Evolutionary conservation across 2,797 vertebrate genomes (phyloP), one percentile per base, ranked within the genome.

Genomic region (Cossypha dichroa): DNA sequence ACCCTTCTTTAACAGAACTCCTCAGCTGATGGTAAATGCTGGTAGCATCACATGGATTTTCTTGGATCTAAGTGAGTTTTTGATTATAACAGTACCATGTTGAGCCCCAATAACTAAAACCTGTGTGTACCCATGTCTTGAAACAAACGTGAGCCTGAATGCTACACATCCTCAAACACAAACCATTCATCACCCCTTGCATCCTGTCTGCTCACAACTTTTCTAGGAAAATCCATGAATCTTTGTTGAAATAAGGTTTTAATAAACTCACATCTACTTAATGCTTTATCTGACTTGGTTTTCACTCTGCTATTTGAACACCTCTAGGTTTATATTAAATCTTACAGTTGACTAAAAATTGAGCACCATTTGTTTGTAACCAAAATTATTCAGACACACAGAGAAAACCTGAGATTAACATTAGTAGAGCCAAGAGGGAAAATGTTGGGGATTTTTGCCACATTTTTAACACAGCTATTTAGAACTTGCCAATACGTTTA

Each of bases 391-490:
- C 33, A 67, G 38, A 33, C 33, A 33, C 33, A 33, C 8, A 33
- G 3, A 29, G 51, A 82, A 91, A 82, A 84, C 11, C 10, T 0
- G 1, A 66, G 48, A 46, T 84, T 70, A 85, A 73, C 15, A 10
- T 46, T 22, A 68, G 12, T 22, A 11, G 10, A 91, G 10, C 14
- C 41, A 77, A 88, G 83, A 55, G 7, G 25, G 25, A 67, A 81
- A 74, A 55, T 21, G 13, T 3, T 20, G 11, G 4, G 7, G 0
- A 11, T 67, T 56, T 46, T 40, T 29, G 3, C 21, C 8, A 36
- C 33, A 38, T 51, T 56, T 88, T 88, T 54, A 92, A 91, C 13
- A 56, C 12, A 66, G 23, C 45, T 75, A 51, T 62, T 94, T 68
- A 69, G 58, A 90, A 94, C 46, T 13, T 69, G 29, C 5, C 38